A percentile compares a stretch with the other conserved stretches of the same genome.
phyloP scores from a whole-genome alignment of 2,797 vertebrate species.

The Phrynocephalus vlangalii region DNA sequence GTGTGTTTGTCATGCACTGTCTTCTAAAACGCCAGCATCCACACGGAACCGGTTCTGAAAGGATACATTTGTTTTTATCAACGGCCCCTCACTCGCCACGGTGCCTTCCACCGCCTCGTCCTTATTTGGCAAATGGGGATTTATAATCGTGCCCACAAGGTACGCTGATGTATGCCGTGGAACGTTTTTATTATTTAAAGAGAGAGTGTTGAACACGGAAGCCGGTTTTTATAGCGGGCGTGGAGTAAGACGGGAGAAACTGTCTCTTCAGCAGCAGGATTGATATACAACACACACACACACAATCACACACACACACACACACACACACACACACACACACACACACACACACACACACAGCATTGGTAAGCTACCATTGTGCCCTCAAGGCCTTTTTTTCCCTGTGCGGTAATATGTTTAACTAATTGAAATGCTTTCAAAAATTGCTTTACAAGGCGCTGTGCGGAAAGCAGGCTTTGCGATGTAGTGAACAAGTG shows the following conservation, averaged over 20 bases:
- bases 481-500: neutral
- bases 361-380: neutral
- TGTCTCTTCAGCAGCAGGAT: neutral
- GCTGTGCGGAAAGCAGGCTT: neutral
- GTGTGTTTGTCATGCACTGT: too few species aligned
- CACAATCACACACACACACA: too few species aligned
- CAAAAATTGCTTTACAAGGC: neutral
- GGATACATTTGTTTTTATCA: neutral
- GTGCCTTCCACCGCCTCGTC: neutral
- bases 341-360: neutral
- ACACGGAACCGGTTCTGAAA: neutral
- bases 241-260: neutral
- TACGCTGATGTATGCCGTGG: neutral
- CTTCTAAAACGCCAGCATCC: neutral
- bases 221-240: neutral
- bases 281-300: too few species aligned
- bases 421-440: slow-evolving; percentile 33
- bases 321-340: too few species aligned
- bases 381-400: neutral
- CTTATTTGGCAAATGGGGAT: neutral
- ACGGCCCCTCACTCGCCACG: too few species aligned
- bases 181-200: slow-evolving; percentile 19
- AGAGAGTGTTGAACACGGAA: neutral
- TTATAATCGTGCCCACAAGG: neutral
- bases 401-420: neutral